A percentile compares a stretch with the other conserved stretches of the same genome.
Evolutionary conservation across 2,888 invertebrate genomes (phyloP).

Genomic region (Zootermopsis nevadensis): DNA sequence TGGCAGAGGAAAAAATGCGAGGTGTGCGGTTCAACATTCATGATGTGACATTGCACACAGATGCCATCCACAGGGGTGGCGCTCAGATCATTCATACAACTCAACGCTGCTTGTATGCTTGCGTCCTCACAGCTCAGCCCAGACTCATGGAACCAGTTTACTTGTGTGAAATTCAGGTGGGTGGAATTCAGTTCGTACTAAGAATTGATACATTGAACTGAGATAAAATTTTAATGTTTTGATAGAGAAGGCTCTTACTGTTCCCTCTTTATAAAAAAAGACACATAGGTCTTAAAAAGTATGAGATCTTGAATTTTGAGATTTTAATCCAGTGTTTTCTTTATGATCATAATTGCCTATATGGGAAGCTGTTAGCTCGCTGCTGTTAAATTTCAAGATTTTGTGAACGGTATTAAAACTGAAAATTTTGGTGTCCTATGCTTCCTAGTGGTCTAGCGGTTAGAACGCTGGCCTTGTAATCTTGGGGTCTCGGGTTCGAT

Average conservation of each 20-base stretch:
- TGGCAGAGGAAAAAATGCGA: constrained; percentile 98
- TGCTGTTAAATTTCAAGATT: too few relatives aligned
- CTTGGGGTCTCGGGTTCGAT: too few relatives aligned
- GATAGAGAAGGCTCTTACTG: too few relatives aligned
- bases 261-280: too few relatives aligned
- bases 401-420: too few relatives aligned
- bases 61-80: constrained; percentile 99
- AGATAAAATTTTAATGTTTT: not conserved
- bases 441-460: constrained; percentile 84
- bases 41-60: constrained; percentile 99
- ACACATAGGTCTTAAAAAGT: too few relatives aligned
- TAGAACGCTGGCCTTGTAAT: too few relatives aligned
- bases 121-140: constrained; percentile 92
- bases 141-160: constrained; percentile 99
- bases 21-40: constrained; percentile 97
- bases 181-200: not conserved
- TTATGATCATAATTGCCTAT: too few relatives aligned
- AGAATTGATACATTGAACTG: not conserved
- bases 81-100: constrained; percentile 99
- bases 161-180: constrained; percentile 92
- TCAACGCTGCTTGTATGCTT: constrained; percentile 96
- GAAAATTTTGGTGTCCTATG: not conserved
- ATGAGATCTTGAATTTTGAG: too few relatives aligned
- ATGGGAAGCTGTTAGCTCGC: too few relatives aligned
- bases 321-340: too few relatives aligned